Base-by-base conservation (phyloP, 1,140 invertebrate genomes). In the Plectrocnemia conspersa region DNA sequence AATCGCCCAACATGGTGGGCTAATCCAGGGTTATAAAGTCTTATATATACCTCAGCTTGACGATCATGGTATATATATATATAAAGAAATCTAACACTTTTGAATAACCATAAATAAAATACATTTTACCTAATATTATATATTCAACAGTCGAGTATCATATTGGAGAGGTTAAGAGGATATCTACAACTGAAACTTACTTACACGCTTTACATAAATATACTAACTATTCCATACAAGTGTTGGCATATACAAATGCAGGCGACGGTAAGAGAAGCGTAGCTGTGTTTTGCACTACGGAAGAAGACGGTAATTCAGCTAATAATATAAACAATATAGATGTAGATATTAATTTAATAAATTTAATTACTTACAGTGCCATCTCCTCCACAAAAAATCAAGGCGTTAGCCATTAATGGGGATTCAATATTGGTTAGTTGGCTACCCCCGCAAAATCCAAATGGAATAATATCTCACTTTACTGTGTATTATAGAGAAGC, bases 11-110 rank as follows among this genome's bases (percentile, higher is more conserved):
- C 75, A 79, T 62, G 82, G 89, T 62, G 89, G 89, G 9, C 74
- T 88, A 40, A 81, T 91, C 29, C 83, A 86, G 64, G 88, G 88
- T 1, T 92, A 89, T 73, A 88, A 88, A 68, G 70, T 91, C 33
- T 77, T 88, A 21, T 90, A 88, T 66, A 85, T 86, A 41, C 80
- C 84, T 9, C 78, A 74, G 24, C 73, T 80, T 3, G 77, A 71
- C 9, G 81, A 83, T 52, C 76, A 77, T 58, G 74, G 73, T 68
- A 67, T 4, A 24, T 18, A 3, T 44, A 24, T 21, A 4, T 13
- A 2, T 79, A 82, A 64, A 80, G 77, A 1, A 79, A 81, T 64
- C 77, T 78, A n/a, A 78, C 79, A 2, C 16, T 36, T 18, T n/a
- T 18, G 6, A 40, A 7, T 6, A 6, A 40, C 18, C 18, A 10